Conservation (phyloP, 2,888 invertebrate genomes). For the Leptura quadrifasciata region DNA sequence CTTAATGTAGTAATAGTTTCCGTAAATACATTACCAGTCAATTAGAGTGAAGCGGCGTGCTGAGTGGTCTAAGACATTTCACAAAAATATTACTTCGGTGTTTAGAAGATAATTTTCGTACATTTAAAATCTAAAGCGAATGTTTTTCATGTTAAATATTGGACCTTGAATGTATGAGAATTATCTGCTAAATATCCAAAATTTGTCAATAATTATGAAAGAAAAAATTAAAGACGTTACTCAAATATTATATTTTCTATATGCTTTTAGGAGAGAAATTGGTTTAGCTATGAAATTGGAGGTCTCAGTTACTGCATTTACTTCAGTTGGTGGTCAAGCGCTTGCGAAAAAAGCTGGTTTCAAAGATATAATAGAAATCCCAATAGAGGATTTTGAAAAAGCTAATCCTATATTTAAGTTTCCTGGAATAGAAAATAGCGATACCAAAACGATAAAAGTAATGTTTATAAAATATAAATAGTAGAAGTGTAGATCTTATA, state of each 20-base stretch:
- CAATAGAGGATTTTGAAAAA: slow-evolving; percentile 15
- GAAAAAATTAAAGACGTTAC: too few species aligned
- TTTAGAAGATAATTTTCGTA: too few species aligned
- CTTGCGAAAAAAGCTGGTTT: slow-evolving; percentile 17
- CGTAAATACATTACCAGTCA: too few species aligned
- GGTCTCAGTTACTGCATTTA: slow-evolving; percentile 20
- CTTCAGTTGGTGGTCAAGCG: slow-evolving; percentile 15
- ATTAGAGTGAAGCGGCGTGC: too few species aligned
- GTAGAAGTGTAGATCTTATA: background rate
- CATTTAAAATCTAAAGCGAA: too few species aligned
- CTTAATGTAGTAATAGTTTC: too few species aligned
- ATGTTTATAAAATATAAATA: slow-evolving; percentile 27
- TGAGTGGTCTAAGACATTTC: too few species aligned
- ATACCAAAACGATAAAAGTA: slow-evolving; percentile 17
- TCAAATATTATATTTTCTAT: background rate
- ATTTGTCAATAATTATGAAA: too few species aligned
- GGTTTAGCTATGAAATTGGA: slow-evolving; percentile 15
- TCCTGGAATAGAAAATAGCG: slow-evolving; percentile 22
- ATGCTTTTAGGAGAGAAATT: slow-evolving; percentile 17
- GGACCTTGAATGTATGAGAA: too few species aligned
- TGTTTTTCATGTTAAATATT: too few species aligned
- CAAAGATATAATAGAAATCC: slow-evolving; percentile 4
- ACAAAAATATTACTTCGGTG: too few species aligned
- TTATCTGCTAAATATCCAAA: too few species aligned
- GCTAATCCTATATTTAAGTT: background rate